Evolutionary conservation across 2,113 vertebrate genomes (phyloP).

Genomic region (Daboia siamensis): DNA sequence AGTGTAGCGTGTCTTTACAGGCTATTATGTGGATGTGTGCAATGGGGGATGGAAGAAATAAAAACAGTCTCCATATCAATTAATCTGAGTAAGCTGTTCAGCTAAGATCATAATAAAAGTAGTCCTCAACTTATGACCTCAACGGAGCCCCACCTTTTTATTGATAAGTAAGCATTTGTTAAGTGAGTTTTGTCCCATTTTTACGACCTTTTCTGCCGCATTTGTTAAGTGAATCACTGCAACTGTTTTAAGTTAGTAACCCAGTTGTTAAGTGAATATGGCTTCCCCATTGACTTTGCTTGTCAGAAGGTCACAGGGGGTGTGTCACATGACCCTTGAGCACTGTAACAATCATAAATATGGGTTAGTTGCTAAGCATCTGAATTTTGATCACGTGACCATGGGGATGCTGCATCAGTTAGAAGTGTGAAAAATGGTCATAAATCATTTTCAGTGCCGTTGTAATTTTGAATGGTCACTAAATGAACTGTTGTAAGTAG

Average conservation of each 20-base stretch:
- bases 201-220: too few relatives aligned
- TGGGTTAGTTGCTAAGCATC: not conserved
- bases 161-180: not conserved
- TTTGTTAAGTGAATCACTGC: too few relatives aligned
- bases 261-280: too few relatives aligned
- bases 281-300: too few relatives aligned
- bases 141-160: not conserved
- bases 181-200: too few relatives aligned
- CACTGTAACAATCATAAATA: not conserved
- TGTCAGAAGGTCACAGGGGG: too few relatives aligned
- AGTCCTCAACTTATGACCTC: not conserved
- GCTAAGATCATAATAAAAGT: not conserved
- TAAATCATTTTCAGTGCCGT: not conserved
- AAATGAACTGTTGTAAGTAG: not conserved
- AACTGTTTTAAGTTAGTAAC: too few relatives aligned
- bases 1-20: fast-evolving
- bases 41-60: not conserved
- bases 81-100: fast-evolving
- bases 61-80: not conserved
- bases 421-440: not conserved
- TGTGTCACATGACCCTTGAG: too few relatives aligned
- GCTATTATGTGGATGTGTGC: too few relatives aligned
- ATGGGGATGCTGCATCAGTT: not conserved
- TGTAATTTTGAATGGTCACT: not conserved
- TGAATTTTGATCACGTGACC: not conserved